phyloP scores from a whole-genome alignment of 2,113 vertebrate species.

The Nycticryphes semicollaris region DNA sequence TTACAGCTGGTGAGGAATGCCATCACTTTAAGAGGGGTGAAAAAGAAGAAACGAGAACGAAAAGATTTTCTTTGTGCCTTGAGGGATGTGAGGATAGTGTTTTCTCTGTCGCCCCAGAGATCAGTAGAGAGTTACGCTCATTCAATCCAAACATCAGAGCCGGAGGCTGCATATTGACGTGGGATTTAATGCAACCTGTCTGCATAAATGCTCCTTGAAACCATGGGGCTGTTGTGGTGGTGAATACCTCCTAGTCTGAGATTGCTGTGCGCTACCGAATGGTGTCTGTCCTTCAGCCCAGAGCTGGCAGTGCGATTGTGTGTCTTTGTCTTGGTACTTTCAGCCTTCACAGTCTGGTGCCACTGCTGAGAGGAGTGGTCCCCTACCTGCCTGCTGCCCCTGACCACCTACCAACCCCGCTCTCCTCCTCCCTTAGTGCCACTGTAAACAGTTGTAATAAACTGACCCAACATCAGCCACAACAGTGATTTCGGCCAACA shows the following conservation, averaged over 20 bases:
- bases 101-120: not conserved
- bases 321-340: not conserved
- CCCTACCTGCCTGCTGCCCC: not conserved
- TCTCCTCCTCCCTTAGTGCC: not conserved
- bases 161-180: not conserved
- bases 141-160: not conserved
- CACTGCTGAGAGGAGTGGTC: not conserved
- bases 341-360: not conserved
- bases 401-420: not conserved
- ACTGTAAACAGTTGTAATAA: not conserved
- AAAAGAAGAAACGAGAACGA: not conserved
- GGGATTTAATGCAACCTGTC: slow-evolving; percentile 1
- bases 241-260: not conserved
- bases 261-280: not conserved
- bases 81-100: not conserved
- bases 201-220: not conserved
- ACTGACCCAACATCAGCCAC: not conserved
- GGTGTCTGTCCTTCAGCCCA: not conserved
- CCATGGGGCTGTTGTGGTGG: not conserved
- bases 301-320: not conserved
- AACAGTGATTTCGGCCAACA: not conserved
- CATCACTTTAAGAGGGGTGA: not conserved
- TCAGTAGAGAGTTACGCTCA: not conserved
- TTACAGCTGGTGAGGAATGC: slow-evolving; percentile 33
- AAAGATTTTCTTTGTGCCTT: slow-evolving; percentile 4